phyloP scores from a whole-genome alignment of 2,113 vertebrate species.

The Rhineura floridana region DNA sequence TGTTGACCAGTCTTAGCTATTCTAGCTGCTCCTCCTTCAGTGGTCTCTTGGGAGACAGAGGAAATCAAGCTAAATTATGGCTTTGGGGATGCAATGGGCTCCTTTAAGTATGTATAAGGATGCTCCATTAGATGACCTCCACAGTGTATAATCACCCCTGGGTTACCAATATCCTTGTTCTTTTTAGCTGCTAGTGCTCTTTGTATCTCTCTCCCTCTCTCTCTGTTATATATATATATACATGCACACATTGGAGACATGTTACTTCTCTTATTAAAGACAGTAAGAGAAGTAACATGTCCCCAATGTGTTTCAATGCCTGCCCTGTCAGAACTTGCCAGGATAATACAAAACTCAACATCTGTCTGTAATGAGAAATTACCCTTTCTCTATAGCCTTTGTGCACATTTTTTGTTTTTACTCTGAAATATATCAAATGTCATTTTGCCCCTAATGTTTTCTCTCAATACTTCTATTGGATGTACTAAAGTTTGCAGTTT shows the following conservation, averaged over 20 bases:
- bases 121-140: background rate
- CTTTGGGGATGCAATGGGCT: background rate
- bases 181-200: background rate
- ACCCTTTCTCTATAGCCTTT: too few relatives aligned
- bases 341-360: background rate
- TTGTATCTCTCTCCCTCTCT: too few relatives aligned
- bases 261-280: constrained; percentile 22
- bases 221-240: too few relatives aligned
- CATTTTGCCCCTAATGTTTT: constrained; percentile 6
- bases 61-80: background rate
- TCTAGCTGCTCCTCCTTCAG: background rate
- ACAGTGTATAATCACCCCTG: background rate
- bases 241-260: background rate
- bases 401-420: constrained; percentile 13
- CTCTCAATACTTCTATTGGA: background rate
- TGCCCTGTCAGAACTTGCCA: background rate
- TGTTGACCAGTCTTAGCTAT: background rate
- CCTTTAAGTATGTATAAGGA: background rate
- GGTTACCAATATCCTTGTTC: background rate
- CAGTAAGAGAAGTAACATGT: too few relatives aligned
- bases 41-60: background rate
- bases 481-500: background rate
- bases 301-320: background rate
- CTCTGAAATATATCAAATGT: constrained; percentile 7
- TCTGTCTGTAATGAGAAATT: background rate